Evolutionary conservation across 2,113 vertebrate species (phyloP).

Genomic region (Pan troglodytes): NHGRI_mPanTro3-v2.1_pri NC_072403.2:55124001-55124500

Average conservation of each 20-base stretch:
- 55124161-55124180: background rate
- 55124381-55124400: background rate
- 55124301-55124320: background rate
- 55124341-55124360: background rate
- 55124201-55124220: background rate
- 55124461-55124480: background rate
- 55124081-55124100: background rate
- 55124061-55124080: background rate
- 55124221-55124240: background rate
- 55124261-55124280: background rate
- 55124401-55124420: background rate
- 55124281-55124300: background rate
- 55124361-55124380: background rate
- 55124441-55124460: background rate
- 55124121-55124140: background rate
- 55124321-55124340: background rate
- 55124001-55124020: too few species aligned
- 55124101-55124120: background rate
- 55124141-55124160: background rate
- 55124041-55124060: too few species aligned
- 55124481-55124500: background rate
- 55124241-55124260: background rate
- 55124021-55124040: too few species aligned
- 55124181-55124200: too few species aligned
- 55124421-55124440: background rate